Evolutionary conservation across 1,140 invertebrate genomes (phyloP), one percentile per base, ranked within the genome.

Genomic region (Brachionus sp.): DNA sequence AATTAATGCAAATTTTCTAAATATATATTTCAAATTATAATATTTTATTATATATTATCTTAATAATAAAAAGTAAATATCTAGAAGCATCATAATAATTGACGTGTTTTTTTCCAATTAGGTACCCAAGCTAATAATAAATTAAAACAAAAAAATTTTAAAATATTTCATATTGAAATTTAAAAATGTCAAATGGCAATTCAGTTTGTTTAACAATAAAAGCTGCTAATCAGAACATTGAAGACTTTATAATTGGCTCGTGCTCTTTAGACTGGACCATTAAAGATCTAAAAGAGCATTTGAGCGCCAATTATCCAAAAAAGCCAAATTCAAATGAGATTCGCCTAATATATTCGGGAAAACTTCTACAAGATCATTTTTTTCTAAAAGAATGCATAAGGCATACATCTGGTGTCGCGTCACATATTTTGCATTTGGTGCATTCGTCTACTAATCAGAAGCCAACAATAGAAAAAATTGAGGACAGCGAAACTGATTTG

Each of bases 191-290:
- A 39, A 73, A 37, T 39, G 33, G 13, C 7, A 35, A 33, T 12
- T 12, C 29, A 13, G 9, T 62, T 44, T 19, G 39, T 10, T 44
- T 80, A 12, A 80, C 57, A 16, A 44, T 80, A 3, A 80, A 80
- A 66, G 62, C 77, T 10, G 77, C 77, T 25, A 80, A 66, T 66
- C 77, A 80, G 29, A 80, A 80, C 10, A 37, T 80, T 57, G 50
- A 57, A n/a, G 77, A 80, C 25, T 57, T 80, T 62, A 13, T 39
- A 5, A 66, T 80, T 25, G 33, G 23, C 33, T 29, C 25, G 39
- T 80, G 77, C 35, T 23, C 53, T 6, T 35, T 57, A 44, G 37
- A 62, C 42, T 80, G 77, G 77, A 80, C 46, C 39, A 16, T 80
- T 19, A 80, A 80, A 62, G 37, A 80, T 19, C 25, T 80, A 12